Evolutionary conservation across 2,888 invertebrate species (phyloP).

Genomic region (Euphydryas editha): DNA sequence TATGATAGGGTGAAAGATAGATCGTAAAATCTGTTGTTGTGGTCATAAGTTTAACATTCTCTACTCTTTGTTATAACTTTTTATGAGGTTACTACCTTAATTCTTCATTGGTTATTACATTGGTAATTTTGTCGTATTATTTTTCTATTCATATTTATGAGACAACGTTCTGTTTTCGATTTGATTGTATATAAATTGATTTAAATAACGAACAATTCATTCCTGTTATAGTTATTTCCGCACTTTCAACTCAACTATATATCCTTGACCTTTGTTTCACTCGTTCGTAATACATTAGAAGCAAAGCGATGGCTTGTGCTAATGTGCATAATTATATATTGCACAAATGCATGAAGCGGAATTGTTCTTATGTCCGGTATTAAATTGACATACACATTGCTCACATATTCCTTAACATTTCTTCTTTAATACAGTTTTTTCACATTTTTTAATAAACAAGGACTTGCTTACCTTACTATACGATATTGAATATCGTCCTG

Average conservation of each 20-base stretch:
- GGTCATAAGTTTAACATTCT: no score
- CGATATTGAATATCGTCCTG: no score
- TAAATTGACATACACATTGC: background rate
- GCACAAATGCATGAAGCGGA: constrained; percentile 40
- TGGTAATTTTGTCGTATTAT: background rate
- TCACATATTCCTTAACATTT: background rate
- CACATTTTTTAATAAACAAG: no score
- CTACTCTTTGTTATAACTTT: no score
- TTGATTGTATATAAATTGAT: background rate
- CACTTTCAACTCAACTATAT: constrained; percentile 25
- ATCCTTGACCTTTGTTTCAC: constrained; percentile 44
- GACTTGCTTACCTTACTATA: no score
- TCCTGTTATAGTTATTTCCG: constrained; percentile 21
- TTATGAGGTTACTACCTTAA: no score
- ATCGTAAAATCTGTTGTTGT: no score
- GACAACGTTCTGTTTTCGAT: background rate
- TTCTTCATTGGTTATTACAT: no score
- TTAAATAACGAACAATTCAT: background rate
- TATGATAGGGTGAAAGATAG: no score
- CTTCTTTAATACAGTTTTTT: no score
- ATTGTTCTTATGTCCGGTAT: constrained; percentile 24
- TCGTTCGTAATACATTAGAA: constrained; percentile 45
- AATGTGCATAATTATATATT: constrained; percentile 49
- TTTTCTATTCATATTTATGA: background rate
- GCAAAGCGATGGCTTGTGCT: constrained; percentile 39